Evolutionary conservation across 2,113 vertebrate species (phyloP), one percentile per base, ranked within the genome.

Genomic region (Psilopsiagon aurifrons): DNA sequence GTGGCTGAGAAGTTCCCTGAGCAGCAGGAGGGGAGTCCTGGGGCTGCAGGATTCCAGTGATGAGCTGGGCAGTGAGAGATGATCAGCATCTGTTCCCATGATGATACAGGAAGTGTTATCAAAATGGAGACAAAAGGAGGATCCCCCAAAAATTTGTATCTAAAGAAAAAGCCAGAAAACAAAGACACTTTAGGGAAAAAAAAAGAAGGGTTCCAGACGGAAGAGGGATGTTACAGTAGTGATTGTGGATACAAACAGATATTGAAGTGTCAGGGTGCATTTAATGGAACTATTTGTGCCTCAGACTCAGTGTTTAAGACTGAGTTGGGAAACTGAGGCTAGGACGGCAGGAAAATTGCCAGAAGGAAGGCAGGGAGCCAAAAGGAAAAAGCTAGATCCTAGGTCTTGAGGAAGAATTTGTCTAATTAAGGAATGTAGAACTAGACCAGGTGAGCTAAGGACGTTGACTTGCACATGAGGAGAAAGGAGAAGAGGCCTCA

Each of bases 341-440:
- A 49, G 55, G 66, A 78, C 24, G 69, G 73, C 31, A 49, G 62
- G 73, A 69, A 44, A 78, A 51, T 46, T 62, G 29, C 62, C 80
- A 92, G 69, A 75, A 52, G 44, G 31, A 57, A 94, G 16, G n/a
- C 66, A 93, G 67, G 77, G 66, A 90, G 51, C 44, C 54, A 67
- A 51, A 51, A 84, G 43, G 86, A 92, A 88, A 84, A 81, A 78
- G 71, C 15, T 31, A 75, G 35, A 69, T 88, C 60, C 37, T 77
- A 54, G 85, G 88, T 84, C 43, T 15, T 51, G 43, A 49, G 88
- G 69, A 92, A 86, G 60, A 86, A 86, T 95, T 71, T 89, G 57
- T 95, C 94, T 94, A 97, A 95, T 91, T 96, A 95, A 91, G 70
- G 91, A 96, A 95, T 96, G 80, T 95, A 94, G 90, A 96, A 96